Evolutionary conservation across 2,888 invertebrate species (phyloP), one percentile per base, ranked within the genome.

Genomic region (Cantharis nigra): DNA sequence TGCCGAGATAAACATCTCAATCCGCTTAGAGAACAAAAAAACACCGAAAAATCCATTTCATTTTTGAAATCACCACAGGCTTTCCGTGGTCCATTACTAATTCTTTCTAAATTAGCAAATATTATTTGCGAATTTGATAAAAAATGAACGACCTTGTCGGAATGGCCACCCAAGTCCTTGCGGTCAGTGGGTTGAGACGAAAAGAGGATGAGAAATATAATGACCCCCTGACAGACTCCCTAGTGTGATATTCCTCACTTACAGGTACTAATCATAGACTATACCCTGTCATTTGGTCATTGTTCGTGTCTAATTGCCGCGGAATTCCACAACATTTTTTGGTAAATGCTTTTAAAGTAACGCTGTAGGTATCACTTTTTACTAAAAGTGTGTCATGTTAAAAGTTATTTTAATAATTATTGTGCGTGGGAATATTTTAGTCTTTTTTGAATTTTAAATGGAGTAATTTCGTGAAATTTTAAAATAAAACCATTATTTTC

Each of bases 181-280:
- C 78, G 77, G 77, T 78, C 79, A 79, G 76, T 78, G 75, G 77
- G 76, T 70, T 78, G 75, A 33, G 28, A 67, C 70, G 77, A 49
- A 72, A 65, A 49, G 62, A 75, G 75, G 71, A 72, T 75, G 75
- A 72, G 49, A 72, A 33, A 70, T 70, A 72, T 79, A 79, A 79
- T 79, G 77, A 79, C 79, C 77, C 80, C 82, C 80, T 81, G 80
- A 82, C 80, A 80, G 82, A 79, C 81, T 80, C 78, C 80, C 81
- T 79, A 82, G 84, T 84, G 84, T 84, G 82, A 84, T 84, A 83
- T 84, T 84, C 83, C 81, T 82, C 84, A 83, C 84, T 81, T 82
- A 77, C 79, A 82, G 80, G 76, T 79, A 82, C 79, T 80, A 82
- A 83, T 83, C 81, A 83, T 80, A 80, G 82, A 78, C 78, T 81